phyloP scores from a whole-genome alignment of 2,113 vertebrate genomes.

The Saimiri boliviensis region DNA sequence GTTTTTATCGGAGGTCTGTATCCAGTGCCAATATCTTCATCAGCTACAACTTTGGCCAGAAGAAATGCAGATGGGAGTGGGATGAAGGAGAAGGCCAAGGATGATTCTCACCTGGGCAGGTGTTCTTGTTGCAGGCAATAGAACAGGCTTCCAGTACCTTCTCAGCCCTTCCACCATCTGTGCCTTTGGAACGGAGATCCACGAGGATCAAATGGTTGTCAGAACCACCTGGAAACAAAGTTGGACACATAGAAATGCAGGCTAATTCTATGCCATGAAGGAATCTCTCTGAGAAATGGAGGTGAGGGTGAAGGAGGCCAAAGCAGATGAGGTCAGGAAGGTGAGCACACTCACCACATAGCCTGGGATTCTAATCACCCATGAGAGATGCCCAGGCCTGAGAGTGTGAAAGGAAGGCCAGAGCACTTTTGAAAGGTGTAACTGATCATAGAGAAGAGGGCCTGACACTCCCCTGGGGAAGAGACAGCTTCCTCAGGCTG shows the following conservation, averaged over 20 bases:
- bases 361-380: neutral
- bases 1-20: neutral
- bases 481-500: neutral
- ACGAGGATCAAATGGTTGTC: conserved; percentile 97
- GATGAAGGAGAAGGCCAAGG: neutral
- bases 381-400: neutral
- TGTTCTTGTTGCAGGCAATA: conserved; percentile 99
- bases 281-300: neutral
- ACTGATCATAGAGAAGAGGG: neutral
- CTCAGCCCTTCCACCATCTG: conserved; percentile 94
- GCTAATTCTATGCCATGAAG: rapidly evolving
- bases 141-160: conserved; percentile 96
- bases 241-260: neutral
- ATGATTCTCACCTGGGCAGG: conserved; percentile 91
- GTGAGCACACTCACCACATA: rapidly evolving
- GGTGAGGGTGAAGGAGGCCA: too few species aligned
- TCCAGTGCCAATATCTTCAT: neutral
- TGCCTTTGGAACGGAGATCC: conserved; percentile 93
- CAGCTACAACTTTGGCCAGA: neutral
- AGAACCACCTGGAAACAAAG: conserved; percentile 89
- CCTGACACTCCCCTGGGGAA: neutral
- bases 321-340: neutral
- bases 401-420: neutral
- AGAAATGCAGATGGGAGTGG: neutral
- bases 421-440: neutral